Evolutionary conservation across 2,113 vertebrate species (phyloP).

Genomic region (Telmatochromis brichardi): DNA sequence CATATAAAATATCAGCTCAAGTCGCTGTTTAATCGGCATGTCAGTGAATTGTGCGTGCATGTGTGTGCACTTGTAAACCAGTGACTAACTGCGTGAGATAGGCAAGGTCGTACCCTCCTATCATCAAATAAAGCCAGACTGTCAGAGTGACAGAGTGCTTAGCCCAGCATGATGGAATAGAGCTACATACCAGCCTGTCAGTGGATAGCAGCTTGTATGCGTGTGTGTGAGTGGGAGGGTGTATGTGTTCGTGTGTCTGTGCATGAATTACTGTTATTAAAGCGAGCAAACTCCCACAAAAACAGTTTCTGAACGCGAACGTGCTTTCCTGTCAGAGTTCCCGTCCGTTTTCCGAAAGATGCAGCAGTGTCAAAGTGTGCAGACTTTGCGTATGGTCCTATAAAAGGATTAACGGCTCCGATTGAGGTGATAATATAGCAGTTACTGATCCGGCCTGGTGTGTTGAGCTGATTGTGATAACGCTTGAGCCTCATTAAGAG

Average conservation of each 20-base stretch:
- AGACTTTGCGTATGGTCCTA: not conserved
- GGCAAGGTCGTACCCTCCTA: conserved; percentile 49
- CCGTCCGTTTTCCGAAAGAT: not conserved
- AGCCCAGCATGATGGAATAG: conserved; percentile 36
- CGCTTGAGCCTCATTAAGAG: conserved; percentile 53
- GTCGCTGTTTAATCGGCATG: not conserved
- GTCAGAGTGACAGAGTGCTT: conserved; percentile 53
- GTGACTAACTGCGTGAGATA: conserved; percentile 27
- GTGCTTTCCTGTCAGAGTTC: not conserved
- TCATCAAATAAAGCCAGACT: conserved; percentile 50
- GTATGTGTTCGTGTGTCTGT: not conserved
- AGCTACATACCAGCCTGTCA: conserved; percentile 14
- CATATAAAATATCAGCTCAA: not conserved
- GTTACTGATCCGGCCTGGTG: conserved; percentile 40
- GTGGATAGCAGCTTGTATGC: not conserved
- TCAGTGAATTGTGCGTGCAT: not conserved
- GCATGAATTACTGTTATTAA: conserved; percentile 1
- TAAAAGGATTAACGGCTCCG: conserved; percentile 23
- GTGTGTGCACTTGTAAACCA: conserved; percentile 11
- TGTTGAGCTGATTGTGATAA: conserved; percentile 50
- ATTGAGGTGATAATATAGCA: conserved; percentile 28
- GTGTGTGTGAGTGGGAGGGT: not conserved
- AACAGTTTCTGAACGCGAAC: not conserved
- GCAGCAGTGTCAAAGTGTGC: not conserved
- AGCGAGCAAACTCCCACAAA: not conserved